These are phyloP conservation scores for Nothobranchius furzeri DNA, from an alignment of 2,113 vertebrate species.

Conservation along the genomic window DNA sequence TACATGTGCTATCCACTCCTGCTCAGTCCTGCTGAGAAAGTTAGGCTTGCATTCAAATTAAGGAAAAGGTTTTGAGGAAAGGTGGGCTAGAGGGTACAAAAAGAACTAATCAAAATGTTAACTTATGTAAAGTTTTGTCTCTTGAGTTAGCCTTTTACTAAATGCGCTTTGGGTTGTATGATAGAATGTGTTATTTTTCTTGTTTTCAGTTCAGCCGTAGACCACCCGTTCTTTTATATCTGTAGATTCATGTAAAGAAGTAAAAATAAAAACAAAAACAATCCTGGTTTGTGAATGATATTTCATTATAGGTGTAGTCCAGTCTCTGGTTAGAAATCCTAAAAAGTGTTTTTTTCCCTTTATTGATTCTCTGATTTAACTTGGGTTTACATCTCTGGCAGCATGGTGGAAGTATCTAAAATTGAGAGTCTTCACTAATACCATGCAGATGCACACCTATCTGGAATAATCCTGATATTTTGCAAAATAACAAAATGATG, in stretches of 20 bases:
- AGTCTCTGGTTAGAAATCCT: neutral
- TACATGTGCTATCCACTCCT: conserved; percentile 26
- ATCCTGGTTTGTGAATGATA: conserved; percentile 38
- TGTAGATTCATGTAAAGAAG: conserved; percentile 75
- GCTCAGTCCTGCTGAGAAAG: conserved; percentile 36
- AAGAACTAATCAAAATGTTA: conserved; percentile 63
- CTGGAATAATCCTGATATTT: too few relatives aligned
- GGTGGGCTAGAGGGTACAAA: conserved; percentile 36
- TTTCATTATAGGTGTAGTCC: neutral
- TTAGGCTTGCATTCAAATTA: conserved; percentile 23
- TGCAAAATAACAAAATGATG: too few relatives aligned
- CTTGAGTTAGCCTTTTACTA: conserved; percentile 90
- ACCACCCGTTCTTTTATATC: conserved; percentile 72
- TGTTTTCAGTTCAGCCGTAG: conserved; percentile 61
- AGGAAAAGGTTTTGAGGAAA: conserved; percentile 44
- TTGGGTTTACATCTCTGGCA: too few relatives aligned
- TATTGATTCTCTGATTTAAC: too few relatives aligned
- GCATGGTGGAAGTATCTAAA: too few relatives aligned
- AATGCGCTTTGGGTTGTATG: conserved; percentile 90
- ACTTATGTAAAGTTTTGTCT: conserved; percentile 85
- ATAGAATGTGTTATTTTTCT: conserved; percentile 72
- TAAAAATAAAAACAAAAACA: conserved; percentile 55
- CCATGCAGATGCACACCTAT: too few relatives aligned
- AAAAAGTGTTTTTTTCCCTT: neutral
- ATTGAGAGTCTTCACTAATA: too few relatives aligned